Base-by-base conservation (phyloP, 2,888 invertebrate genomes). In the Pyrocoelia pectoralis region DNA sequence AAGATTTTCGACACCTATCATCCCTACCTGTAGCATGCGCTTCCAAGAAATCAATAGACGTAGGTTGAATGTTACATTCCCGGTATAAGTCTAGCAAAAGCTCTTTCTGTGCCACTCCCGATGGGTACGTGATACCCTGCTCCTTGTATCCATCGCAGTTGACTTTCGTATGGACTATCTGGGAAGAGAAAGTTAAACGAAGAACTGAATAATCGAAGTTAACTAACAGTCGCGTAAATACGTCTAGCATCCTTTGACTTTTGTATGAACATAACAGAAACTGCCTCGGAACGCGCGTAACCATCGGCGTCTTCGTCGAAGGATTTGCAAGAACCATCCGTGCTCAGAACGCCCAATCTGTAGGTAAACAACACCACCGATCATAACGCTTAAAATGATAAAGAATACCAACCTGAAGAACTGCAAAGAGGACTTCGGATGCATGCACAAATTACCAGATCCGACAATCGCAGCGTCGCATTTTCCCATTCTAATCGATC, bases 391-490 rank as follows among this genome's bases (percentile, higher is more conserved):
- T 43, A 43, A 17, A 17, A 49, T 49, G 19, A n/a, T n/a, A n/a
- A n/a, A 5, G 17, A n/a, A n/a, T 24, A 12, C 10, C 8, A 79
- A 88, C 89, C 89, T 85, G 1, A 88, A 86, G 82, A 97, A 98
- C 82, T 97, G 96, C 43, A 96, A 82, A 0, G 97, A 92, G 0
- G 94, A 91, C 67, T 89, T 91, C 17, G 97, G 96, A 82, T 95
- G 94, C 1, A 43, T 14, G 14, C 43, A 43, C 17, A 98, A 81
- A 78, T 93, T 95, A 13, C 91, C 86, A 0, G 95, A 97, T 3
- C 92, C 95, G 1, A 98, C 94, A 56, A 98, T 88, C 0, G 97
- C 97, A 0, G 90, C 86, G 65, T 98, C 96, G 74, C 95, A 95
- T 66, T 90, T 87, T 0, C 94, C 95, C 69, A 87, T 87, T 29